Evolutionary conservation across 2,888 invertebrate species (phyloP).

Genomic region (Eupithecia tripunctaria): DNA sequence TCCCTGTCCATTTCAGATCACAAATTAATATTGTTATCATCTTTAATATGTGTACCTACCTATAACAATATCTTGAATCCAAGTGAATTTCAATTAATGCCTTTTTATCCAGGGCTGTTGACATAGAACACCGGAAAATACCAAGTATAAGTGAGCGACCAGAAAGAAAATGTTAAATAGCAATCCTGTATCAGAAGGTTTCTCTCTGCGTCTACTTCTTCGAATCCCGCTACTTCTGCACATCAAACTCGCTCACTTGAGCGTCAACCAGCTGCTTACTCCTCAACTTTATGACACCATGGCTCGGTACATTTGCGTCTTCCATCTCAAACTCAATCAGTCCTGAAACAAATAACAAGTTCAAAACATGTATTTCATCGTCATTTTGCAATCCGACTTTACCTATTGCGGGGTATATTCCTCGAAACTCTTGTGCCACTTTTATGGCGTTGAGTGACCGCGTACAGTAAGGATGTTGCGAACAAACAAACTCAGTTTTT

Average conservation of each 20-base stretch:
- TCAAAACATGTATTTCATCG: neutral
- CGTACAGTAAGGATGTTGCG: too few relatives aligned
- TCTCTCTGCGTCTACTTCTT: constrained; percentile 54
- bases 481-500: too few relatives aligned
- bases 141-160: neutral
- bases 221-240: constrained; percentile 50
- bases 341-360: constrained; percentile 53
- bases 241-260: constrained; percentile 79
- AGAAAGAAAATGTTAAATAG: neutral
- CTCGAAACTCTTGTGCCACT: too few relatives aligned
- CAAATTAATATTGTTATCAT: neutral
- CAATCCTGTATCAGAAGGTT: neutral
- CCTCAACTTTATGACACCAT: constrained; percentile 78
- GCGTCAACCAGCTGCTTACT: constrained; percentile 84
- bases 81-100: too few relatives aligned
- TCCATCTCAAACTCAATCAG: constrained; percentile 81
- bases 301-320: constrained; percentile 80
- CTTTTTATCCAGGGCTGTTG: neutral
- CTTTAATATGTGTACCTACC: too few relatives aligned
- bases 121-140: neutral
- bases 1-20: neutral
- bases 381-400: neutral
- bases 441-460: too few relatives aligned
- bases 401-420: neutral
- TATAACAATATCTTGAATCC: too few relatives aligned